Percentiles rank a stretch among this genome's conserved stretches.
Evolutionary conservation across 1,140 invertebrate genomes (phyloP).

Genomic region (Cydia amplana): DNA sequence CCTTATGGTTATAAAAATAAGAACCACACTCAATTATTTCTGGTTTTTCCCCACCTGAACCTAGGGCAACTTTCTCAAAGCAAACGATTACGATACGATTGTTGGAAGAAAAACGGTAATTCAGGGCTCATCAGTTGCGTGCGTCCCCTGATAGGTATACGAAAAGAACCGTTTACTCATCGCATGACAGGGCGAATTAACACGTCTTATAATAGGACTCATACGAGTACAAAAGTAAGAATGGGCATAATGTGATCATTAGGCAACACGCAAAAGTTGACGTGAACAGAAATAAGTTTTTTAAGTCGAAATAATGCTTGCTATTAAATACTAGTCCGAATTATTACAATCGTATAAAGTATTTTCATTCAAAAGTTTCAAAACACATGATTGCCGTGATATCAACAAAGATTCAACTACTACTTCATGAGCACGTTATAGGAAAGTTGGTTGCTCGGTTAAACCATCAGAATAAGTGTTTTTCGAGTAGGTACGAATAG

Average conservation of each 20-base stretch:
- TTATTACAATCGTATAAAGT: not conserved
- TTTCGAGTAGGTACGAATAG: too few species aligned
- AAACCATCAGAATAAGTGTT: too few species aligned
- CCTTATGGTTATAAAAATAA: not conserved
- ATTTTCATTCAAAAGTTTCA: not conserved
- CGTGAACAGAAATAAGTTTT: not conserved
- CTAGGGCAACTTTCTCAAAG: slow-evolving; percentile 28
- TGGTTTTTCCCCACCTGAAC: slow-evolving; percentile 12
- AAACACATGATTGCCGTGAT: too few species aligned
- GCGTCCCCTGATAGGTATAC: slow-evolving; percentile 46
- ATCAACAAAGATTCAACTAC: too few species aligned
- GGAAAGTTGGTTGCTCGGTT: too few species aligned
- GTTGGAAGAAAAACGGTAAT: slow-evolving; percentile 20
- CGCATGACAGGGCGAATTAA: slow-evolving; percentile 75
- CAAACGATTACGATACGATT: slow-evolving; percentile 19
- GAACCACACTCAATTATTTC: not conserved
- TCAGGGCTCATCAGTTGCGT: slow-evolving; percentile 20
- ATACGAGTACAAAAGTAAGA: slow-evolving; percentile 18
- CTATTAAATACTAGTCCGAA: too few species aligned
- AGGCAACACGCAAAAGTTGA: slow-evolving; percentile 9
- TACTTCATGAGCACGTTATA: too few species aligned
- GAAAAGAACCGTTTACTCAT: slow-evolving; percentile 55
- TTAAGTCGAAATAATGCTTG: too few species aligned
- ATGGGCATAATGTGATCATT: slow-evolving; percentile 12
- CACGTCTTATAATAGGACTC: slow-evolving; percentile 55